Conservation (phyloP, 2,113 vertebrate genomes). For the Drymodes brunneopygia region DNA sequence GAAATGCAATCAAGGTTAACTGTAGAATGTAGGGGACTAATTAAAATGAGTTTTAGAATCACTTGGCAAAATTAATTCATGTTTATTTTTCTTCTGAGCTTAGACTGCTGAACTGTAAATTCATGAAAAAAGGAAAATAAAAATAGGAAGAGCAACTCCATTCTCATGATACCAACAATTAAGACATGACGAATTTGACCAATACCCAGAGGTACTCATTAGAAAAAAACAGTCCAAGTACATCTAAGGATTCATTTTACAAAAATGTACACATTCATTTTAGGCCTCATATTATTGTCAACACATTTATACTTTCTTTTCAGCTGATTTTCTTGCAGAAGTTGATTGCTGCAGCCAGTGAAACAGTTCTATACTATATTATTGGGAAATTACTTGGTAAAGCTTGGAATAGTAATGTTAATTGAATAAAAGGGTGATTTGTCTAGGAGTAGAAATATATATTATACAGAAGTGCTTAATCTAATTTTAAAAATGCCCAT, state of each 20-base stretch:
- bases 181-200: not conserved
- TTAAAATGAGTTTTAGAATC: slow-evolving; percentile 41
- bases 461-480: slow-evolving; percentile 23
- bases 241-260: not conserved
- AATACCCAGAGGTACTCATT: slow-evolving; percentile 13
- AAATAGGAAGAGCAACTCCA: slow-evolving; percentile 8
- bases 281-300: not conserved
- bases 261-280: not conserved
- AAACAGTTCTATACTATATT: not conserved
- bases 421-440: slow-evolving; percentile 51
- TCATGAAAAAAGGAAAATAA: slow-evolving; percentile 26
- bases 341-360: not conserved
- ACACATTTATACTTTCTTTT: not conserved
- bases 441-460: slow-evolving; percentile 24
- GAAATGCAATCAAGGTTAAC: slow-evolving; percentile 33
- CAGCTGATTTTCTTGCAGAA: not conserved
- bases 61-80: slow-evolving; percentile 42
- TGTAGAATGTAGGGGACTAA: slow-evolving; percentile 17
- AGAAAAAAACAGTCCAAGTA: slow-evolving; percentile 31
- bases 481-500: slow-evolving; percentile 31
- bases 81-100: slow-evolving; percentile 26
- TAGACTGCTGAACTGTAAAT: slow-evolving; percentile 29
- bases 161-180: slow-evolving; percentile 15
- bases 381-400: not conserved
- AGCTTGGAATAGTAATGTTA: slow-evolving; percentile 6